These are phyloP conservation scores for Psilopogon haemacephalus DNA, from an alignment of 2,113 vertebrate genomes.

Conservation along the genomic window DNA sequence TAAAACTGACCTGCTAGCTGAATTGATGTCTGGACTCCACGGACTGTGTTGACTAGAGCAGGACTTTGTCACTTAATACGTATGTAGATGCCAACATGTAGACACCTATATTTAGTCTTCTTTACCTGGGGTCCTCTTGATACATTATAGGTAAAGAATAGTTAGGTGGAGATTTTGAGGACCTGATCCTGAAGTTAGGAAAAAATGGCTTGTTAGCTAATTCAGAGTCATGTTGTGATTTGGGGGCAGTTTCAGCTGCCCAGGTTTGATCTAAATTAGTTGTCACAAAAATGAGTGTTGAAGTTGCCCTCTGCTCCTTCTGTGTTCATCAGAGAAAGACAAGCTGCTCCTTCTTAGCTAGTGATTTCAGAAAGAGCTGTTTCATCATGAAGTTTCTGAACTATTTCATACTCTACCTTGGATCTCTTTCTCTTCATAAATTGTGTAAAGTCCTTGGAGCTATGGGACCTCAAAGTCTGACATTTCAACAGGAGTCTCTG, in stretches of 20 bases:
- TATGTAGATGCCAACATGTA: neutral
- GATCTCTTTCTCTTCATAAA: neutral
- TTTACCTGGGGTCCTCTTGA: neutral
- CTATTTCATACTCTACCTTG: neutral
- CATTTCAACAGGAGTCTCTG: neutral
- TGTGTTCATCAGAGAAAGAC: neutral
- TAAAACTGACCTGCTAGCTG: neutral
- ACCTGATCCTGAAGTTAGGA: neutral
- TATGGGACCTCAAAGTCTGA: neutral
- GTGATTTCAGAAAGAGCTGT: neutral
- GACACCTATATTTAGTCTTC: neutral
- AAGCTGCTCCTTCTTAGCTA: neutral
- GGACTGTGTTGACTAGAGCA: neutral
- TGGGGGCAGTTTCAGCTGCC: neutral
- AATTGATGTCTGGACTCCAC: neutral
- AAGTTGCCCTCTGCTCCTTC: neutral
- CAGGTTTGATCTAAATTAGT: neutral
- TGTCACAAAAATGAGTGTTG: neutral
- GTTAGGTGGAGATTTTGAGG: neutral
- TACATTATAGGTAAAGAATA: neutral
- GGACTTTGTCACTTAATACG: neutral
- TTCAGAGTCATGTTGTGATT: neutral
- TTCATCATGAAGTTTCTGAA: neutral
- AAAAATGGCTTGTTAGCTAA: neutral
- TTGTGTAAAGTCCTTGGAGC: neutral